Percentiles rank a stretch among this genome's conserved stretches.
Conservation (phyloP, 2,888 invertebrate genomes). For the Neoascia interrupta region DNA sequence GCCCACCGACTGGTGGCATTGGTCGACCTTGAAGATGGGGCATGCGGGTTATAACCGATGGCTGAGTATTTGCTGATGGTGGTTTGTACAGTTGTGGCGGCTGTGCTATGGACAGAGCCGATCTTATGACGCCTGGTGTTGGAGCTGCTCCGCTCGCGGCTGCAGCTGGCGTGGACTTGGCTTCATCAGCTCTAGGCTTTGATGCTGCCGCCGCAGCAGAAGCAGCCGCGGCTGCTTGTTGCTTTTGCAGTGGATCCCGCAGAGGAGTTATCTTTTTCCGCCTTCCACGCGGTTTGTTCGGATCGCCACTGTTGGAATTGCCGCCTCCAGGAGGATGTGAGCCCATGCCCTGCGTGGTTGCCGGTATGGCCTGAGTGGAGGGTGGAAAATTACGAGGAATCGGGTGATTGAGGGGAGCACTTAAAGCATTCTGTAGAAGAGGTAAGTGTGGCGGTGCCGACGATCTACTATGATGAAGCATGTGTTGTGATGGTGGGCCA, state of each 20-base stretch:
- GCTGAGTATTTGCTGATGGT: conserved; percentile 76
- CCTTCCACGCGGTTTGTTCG: conserved; percentile 77
- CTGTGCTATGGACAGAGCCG: conserved; percentile 77
- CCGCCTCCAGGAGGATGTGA: conserved; percentile 44
- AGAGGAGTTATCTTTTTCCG: conserved; percentile 79
- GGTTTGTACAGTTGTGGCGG: conserved; percentile 81
- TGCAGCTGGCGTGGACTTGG: conserved; percentile 16
- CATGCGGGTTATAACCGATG: conserved; percentile 84
- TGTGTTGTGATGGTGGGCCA: conserved; percentile 73
- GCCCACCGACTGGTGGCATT: conserved; percentile 58
- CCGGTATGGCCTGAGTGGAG: conserved; percentile 57
- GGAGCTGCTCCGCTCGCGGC: background rate
- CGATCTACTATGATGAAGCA: conserved; percentile 74
- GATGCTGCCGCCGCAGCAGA: conserved; percentile 77
- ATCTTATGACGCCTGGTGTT: conserved; percentile 69
- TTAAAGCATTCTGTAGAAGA: conserved; percentile 76
- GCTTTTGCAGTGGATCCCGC: conserved; percentile 79
- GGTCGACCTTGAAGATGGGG: conserved; percentile 78
- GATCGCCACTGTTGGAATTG: conserved; percentile 15
- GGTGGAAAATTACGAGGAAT: conserved; percentile 72
- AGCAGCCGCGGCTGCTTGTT: conserved; percentile 81
- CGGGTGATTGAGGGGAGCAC: conserved; percentile 76
- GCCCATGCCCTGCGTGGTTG: conserved; percentile 40
- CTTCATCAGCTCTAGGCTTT: conserved; percentile 19
- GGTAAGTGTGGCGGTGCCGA: conserved; percentile 71